Evolutionary conservation across 1,140 invertebrate genomes (phyloP).

Genomic region (Euschistus heros): DNA sequence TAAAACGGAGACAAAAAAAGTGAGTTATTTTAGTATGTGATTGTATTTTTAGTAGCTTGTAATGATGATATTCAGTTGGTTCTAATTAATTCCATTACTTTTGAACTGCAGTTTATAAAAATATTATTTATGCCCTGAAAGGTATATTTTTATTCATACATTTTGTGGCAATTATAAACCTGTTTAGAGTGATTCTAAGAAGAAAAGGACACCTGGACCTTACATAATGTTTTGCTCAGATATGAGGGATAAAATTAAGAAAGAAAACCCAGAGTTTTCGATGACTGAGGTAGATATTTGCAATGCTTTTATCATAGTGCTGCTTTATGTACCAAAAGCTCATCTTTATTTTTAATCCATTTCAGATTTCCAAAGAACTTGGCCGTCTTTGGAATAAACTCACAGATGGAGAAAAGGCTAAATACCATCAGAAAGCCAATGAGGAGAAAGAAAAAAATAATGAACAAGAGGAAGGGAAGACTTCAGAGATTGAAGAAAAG

Average conservation of each 20-base stretch:
- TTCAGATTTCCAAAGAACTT: neutral
- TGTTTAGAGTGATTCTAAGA: neutral
- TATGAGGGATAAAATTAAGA: neutral
- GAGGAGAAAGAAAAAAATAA: constrained; percentile 3
- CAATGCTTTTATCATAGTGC: too few relatives aligned
- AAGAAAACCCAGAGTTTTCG: neutral
- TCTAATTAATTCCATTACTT: too few relatives aligned
- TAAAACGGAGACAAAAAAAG: neutral
- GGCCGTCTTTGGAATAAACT: neutral
- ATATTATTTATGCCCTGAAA: too few relatives aligned
- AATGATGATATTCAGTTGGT: too few relatives aligned
- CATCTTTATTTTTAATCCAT: too few relatives aligned
- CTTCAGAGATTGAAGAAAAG: neutral
- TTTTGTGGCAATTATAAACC: too few relatives aligned
- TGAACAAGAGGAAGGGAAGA: neutral
- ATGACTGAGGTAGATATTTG: neutral
- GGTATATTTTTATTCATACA: too few relatives aligned
- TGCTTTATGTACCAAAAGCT: too few relatives aligned
- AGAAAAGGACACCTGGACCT: neutral
- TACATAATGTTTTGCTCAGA: neutral
- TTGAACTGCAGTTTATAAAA: too few relatives aligned
- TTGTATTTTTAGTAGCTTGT: too few relatives aligned
- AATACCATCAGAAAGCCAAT: neutral
- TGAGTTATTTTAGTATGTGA: neutral
- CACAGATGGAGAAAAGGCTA: neutral